These are phyloP conservation scores for Tetramorium alpestre DNA, from an alignment of 1,140 invertebrate species.

Conservation along the genomic window DNA sequence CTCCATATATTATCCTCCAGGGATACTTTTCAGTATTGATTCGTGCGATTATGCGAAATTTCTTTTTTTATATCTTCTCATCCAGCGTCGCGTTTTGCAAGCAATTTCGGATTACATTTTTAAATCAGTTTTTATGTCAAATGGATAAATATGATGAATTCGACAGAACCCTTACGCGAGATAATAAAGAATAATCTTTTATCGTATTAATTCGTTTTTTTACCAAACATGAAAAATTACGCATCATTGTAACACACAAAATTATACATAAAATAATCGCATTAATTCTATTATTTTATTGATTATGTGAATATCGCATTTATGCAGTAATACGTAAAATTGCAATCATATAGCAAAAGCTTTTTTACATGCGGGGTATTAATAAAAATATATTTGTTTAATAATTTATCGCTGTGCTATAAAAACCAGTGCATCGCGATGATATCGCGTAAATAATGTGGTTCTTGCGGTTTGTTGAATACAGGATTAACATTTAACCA, in stretches of 20 bases:
- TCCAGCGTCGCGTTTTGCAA: not conserved
- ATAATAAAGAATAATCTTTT: constrained; percentile 4
- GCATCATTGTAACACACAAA: not conserved
- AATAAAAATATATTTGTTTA: not conserved
- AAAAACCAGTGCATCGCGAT: not conserved
- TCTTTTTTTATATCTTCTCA: not conserved
- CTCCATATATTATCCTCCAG: not conserved
- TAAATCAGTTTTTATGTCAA: constrained; percentile 16
- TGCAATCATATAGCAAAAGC: not conserved
- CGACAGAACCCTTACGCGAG: not conserved
- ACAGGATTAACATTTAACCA: constrained; percentile 22
- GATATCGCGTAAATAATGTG: constrained; percentile 1
- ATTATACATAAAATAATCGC: not conserved
- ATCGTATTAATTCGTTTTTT: not conserved
- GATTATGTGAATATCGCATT: not conserved
- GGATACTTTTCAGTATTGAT: constrained; percentile 11
- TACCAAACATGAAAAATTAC: not conserved
- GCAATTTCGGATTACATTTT: not conserved
- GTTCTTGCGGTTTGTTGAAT: constrained; percentile 3
- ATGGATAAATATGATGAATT: not conserved
- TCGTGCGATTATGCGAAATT: constrained; percentile 9
- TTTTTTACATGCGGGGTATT: not conserved
- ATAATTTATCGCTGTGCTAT: not conserved
- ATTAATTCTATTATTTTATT: not conserved
- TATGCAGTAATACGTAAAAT: not conserved